These are phyloP conservation scores for Leucoraja erinaceus DNA, from an alignment of 2,113 vertebrate genomes.

Conservation along the genomic window DNA sequence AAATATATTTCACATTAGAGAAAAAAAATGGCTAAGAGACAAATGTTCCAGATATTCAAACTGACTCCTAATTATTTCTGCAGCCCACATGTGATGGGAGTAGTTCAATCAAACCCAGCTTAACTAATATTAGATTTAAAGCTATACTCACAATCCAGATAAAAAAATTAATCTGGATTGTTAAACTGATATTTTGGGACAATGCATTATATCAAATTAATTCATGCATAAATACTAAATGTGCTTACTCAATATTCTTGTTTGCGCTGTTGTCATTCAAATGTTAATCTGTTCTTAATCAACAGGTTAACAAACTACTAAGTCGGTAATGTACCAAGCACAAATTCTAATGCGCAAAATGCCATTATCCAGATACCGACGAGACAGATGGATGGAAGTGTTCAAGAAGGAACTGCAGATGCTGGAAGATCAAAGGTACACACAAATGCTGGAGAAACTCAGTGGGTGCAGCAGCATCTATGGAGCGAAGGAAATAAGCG, in stretches of 20 bases:
- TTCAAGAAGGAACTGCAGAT: too few relatives aligned
- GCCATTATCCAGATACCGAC: too few relatives aligned
- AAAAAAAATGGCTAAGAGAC: slow-evolving; percentile 2
- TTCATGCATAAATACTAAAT: not conserved
- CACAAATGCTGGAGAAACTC: too few relatives aligned
- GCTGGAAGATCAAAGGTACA: too few relatives aligned
- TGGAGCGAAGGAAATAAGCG: too few relatives aligned
- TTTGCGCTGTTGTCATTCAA: not conserved
- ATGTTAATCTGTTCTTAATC: not conserved
- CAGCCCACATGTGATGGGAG: not conserved
- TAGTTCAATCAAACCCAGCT: not conserved
- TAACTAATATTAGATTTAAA: not conserved
- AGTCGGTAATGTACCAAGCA: not conserved
- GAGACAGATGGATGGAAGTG: too few relatives aligned
- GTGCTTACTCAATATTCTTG: not conserved
- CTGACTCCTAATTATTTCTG: not conserved
- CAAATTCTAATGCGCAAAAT: not conserved
- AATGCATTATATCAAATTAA: not conserved
- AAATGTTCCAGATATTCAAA: slow-evolving; percentile 3
- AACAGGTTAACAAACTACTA: not conserved
- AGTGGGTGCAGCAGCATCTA: too few relatives aligned
- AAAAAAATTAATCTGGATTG: not conserved
- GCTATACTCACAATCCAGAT: not conserved
- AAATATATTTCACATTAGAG: slow-evolving; percentile 4
- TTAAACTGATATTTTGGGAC: not conserved